phyloP scores from a whole-genome alignment of 2,797 vertebrate species.

The Lycodopsis pacificus region DNA sequence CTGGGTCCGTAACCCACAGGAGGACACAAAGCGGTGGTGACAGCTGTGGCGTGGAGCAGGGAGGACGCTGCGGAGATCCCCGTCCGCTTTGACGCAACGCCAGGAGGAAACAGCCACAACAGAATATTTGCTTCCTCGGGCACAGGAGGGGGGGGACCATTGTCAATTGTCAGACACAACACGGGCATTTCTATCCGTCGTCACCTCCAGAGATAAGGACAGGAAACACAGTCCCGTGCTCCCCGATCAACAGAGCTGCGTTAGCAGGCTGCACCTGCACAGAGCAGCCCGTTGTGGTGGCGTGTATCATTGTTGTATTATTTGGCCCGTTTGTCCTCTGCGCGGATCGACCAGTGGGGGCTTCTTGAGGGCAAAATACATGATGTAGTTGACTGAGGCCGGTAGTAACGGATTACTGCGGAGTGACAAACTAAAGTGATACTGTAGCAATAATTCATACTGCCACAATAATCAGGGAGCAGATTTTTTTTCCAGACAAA shows the following conservation, averaged over 20 bases:
- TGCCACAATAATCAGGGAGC: too few relatives aligned
- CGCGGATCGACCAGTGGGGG: background rate
- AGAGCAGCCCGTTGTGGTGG: slow-evolving; percentile 63
- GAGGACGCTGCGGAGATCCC: slow-evolving; percentile 37
- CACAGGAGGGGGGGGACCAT: slow-evolving; percentile 27
- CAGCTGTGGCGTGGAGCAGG: slow-evolving; percentile 18
- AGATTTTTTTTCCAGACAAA: background rate
- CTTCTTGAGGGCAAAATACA: slow-evolving; percentile 15
- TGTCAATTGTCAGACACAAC: slow-evolving; percentile 76
- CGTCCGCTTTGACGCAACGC: slow-evolving; percentile 54
- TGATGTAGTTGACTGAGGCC: slow-evolving; percentile 43
- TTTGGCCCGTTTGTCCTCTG: slow-evolving; percentile 42
- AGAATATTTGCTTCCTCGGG: slow-evolving; percentile 71
- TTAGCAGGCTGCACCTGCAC: slow-evolving; percentile 72
- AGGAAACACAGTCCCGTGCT: slow-evolving; percentile 67
- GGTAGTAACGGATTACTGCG: slow-evolving; percentile 26
- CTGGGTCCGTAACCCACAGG: slow-evolving; percentile 63
- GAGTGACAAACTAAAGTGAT: slow-evolving; percentile 10
- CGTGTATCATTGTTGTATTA: slow-evolving; percentile 4
- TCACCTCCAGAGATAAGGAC: slow-evolving; percentile 65
- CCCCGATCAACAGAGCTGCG: slow-evolving; percentile 52
- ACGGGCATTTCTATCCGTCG: slow-evolving; percentile 64
- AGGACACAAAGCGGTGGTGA: slow-evolving; percentile 52
- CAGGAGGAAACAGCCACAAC: slow-evolving; percentile 64
- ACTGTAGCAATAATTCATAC: background rate